phyloP scores from a whole-genome alignment of 2,888 invertebrate genomes.

The Arrhopalites spinosus region DNA sequence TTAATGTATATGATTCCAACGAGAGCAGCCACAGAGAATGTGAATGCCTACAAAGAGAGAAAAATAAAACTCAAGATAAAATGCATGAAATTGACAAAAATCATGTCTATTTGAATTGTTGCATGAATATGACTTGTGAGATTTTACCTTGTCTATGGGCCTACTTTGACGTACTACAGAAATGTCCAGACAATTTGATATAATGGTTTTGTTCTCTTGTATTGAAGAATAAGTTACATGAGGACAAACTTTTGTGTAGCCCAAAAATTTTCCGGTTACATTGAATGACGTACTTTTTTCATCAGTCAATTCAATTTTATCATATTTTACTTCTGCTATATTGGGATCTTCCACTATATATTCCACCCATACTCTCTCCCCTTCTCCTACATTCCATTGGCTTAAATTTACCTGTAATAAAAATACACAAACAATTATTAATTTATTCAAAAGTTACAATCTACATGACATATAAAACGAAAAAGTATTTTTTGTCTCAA shows the following conservation, averaged over 20 bases:
- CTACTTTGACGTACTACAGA: conserved; percentile 68
- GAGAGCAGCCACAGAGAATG: conserved; percentile 73
- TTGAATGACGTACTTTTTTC: conserved; percentile 44
- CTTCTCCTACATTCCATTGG: conserved; percentile 4
- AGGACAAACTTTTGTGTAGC: conserved; percentile 57
- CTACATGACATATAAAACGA: background rate
- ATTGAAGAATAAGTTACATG: conserved; percentile 37
- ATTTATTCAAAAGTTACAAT: background rate
- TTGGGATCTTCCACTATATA: conserved; percentile 45
- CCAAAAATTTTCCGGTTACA: conserved; percentile 58
- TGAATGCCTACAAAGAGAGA: conserved; percentile 66
- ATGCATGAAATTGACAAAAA: too few species aligned
- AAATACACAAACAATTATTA: background rate
- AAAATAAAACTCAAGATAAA: too few species aligned
- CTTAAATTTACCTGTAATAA: conserved; percentile 27
- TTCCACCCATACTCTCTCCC: conserved; percentile 34
- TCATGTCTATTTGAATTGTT: too few species aligned
- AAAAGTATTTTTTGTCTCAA: conserved; percentile 49
- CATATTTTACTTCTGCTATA: conserved; percentile 40
- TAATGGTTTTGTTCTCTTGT: conserved; percentile 27
- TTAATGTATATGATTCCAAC: conserved; percentile 84
- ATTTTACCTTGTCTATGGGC: conserved; percentile 67
- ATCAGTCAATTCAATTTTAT: background rate
- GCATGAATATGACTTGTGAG: too few species aligned
- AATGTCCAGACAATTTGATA: conserved; percentile 58